Conservation (phyloP, 2,113 vertebrate genomes). For the Vimba vimba region DNA sequence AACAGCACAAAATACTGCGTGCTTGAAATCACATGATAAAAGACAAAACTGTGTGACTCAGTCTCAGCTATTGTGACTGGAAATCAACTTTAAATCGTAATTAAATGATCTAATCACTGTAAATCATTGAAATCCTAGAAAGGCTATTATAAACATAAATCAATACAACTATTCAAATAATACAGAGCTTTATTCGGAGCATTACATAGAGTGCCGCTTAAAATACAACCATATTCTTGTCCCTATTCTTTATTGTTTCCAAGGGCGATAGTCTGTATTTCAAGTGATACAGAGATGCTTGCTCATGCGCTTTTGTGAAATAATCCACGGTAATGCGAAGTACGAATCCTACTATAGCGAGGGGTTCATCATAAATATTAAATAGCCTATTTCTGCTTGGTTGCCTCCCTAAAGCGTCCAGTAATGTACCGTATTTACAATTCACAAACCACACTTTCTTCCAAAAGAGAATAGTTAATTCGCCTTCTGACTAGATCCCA, state of each 20-base stretch:
- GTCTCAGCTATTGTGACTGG: background rate
- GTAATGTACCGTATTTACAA: background rate
- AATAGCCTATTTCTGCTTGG: background rate
- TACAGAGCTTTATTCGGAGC: background rate
- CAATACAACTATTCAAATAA: background rate
- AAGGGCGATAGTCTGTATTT: background rate
- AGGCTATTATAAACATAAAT: background rate
- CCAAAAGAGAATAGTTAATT: background rate
- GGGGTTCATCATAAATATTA: background rate
- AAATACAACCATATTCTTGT: background rate
- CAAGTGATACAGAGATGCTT: background rate
- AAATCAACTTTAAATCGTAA: background rate
- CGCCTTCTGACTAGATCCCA: background rate
- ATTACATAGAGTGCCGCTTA: background rate
- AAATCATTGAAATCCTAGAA: background rate
- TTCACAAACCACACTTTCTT: background rate
- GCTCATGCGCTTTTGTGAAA: slow-evolving; percentile 15
- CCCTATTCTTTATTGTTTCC: background rate
- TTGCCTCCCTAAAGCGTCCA: background rate
- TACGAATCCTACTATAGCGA: background rate
- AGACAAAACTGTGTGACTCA: background rate
- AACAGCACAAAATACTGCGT: background rate
- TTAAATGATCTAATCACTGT: background rate
- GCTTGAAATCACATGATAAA: background rate
- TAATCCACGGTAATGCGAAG: slow-evolving; percentile 21